Base-by-base conservation (phyloP, 2,797 vertebrate species). In the Rhynchotus rufescens region DNA sequence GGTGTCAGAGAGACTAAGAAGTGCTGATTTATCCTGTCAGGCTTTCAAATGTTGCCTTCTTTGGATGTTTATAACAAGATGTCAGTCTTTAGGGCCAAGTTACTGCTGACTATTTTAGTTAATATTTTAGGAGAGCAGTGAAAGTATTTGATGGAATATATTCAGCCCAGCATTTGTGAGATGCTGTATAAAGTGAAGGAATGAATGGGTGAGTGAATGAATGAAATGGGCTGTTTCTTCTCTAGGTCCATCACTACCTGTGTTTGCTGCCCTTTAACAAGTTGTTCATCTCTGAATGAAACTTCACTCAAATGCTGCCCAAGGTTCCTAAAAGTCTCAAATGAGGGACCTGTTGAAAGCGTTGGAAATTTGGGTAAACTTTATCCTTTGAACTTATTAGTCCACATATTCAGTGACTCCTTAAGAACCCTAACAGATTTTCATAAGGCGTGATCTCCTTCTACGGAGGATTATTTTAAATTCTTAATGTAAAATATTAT, bases 11-110 rank as follows among this genome's bases (percentile, higher is more conserved):
- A 94, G 74, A 73, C 51, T 42, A 44, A 89, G 67, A 92, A 62
- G 13, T 86, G 30, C 4, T 76, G 79, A 83, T 80, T 88, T 93
- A 91, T 67, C 54, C 76, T 83, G 56, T 44, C 66, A 80, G 57
- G 81, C 15, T 60, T 92, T 88, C 30, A 52, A 62, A 57, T 4
- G 3, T 59, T 93, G 84, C 36, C 47, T 72, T 75, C 66, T 72
- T 84, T 83, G 30, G 56, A 49, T 92, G 92, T 94, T 92, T 90
- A 80, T 67, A 88, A 79, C 13, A 71, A 60, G 45, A 84, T 80
- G 71, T 52, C 77, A 69, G 44, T 80, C 51, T 64, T 74, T 10
- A 73, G 56, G 79, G 91, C 84, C 73, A 91, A 60, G 17, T 36
- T 85, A 73, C 40, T 60, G 20, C 86, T 52, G 68, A 23, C 26